Percentiles rank a stretch among this genome's conserved stretches.
These are phyloP conservation scores for Fregata magnificens DNA, from an alignment of 2,113 vertebrate genomes.

Conservation along the genomic window DNA sequence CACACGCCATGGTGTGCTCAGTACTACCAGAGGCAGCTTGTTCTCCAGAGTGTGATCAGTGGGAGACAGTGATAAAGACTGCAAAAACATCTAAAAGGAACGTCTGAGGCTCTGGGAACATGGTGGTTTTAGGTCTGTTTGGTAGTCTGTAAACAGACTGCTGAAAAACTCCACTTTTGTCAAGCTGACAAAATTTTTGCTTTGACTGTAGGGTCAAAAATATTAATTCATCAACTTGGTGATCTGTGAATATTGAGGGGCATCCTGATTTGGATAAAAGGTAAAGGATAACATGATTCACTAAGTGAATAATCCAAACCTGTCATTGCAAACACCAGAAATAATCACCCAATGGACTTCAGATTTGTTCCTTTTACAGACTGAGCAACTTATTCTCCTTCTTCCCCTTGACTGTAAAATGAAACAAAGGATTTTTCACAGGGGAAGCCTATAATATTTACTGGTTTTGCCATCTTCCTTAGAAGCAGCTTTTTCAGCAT, in stretches of 20 bases:
- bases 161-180: neutral
- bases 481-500: neutral
- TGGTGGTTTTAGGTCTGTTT: neutral
- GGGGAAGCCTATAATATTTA: neutral
- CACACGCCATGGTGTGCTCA: fast-evolving
- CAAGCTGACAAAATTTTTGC: neutral
- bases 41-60: neutral
- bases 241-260: neutral
- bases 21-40: neutral
- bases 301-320: neutral
- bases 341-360: neutral
- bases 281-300: neutral
- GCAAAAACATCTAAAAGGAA: neutral
- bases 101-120: neutral
- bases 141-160: neutral
- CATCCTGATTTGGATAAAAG: neutral
- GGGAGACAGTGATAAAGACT: neutral
- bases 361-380: neutral
- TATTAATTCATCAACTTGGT: neutral
- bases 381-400: neutral
- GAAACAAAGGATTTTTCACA: neutral
- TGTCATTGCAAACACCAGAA: neutral
- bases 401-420: neutral
- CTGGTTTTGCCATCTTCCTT: neutral
- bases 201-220: neutral